Conservation (phyloP, 2,888 invertebrate genomes). For the Tineola bisselliella region DNA sequence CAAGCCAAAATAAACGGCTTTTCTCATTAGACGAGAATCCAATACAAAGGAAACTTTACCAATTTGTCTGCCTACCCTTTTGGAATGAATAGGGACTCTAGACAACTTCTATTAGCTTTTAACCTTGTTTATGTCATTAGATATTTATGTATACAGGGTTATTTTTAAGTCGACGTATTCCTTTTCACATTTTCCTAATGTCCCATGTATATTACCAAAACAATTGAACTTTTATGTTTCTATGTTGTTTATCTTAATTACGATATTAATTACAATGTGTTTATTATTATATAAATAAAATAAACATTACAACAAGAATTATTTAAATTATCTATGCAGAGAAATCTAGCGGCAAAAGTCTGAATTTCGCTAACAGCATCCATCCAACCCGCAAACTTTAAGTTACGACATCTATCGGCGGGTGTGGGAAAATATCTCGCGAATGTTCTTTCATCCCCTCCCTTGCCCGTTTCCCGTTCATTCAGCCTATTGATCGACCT, state of each 20-base stretch:
- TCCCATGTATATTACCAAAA: no score
- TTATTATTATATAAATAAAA: no score
- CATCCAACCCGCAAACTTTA: conserved; percentile 15
- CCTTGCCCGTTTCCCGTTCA: conserved; percentile 17
- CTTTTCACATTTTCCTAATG: no score
- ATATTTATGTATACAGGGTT: no score
- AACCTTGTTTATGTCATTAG: not conserved
- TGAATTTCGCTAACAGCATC: not conserved
- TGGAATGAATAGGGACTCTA: not conserved
- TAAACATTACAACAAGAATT: not conserved
- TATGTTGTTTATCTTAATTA: no score
- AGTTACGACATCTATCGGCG: conserved; percentile 41
- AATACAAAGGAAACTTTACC: not conserved
- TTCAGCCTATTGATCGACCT: conserved; percentile 12
- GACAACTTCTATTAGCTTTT: not conserved
- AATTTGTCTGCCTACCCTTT: not conserved
- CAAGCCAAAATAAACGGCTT: not conserved
- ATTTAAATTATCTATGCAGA: no score
- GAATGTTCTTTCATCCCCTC: conserved; percentile 25
- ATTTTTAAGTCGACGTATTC: no score
- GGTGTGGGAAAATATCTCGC: conserved; percentile 26
- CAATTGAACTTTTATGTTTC: no score
- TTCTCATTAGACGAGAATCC: not conserved
- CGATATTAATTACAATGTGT: no score
- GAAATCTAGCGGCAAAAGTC: not conserved